Base-by-base conservation (phyloP, 2,888 invertebrate species). In the Spatulosminthurus flaviceps region DNA sequence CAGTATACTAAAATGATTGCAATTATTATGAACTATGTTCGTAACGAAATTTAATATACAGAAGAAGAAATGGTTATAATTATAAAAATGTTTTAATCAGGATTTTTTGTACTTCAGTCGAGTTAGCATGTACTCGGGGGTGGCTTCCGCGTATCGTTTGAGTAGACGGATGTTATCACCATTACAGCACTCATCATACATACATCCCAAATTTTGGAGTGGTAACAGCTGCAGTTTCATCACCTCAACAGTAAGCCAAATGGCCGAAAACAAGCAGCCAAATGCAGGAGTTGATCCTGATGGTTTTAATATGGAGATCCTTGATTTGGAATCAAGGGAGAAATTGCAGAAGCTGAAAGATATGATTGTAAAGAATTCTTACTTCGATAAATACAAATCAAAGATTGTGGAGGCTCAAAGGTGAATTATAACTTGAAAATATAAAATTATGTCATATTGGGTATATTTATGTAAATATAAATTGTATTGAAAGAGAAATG, bases 311-410 rank as follows among this genome's bases (percentile, higher is more conserved):
- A 28, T 75, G 11, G 79, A 74, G 19, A 73, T 64, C 19, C 29
- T 81, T 26, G 78, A 79, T 26, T 16, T 67, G 13, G 77, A 78
- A 16, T 60, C 76, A 16, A 80, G 79, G 26, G 67, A 80, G 29
- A 79, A 81, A 41, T 24, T 81, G 7, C 22, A 64, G 13, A 42
- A 73, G 16, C 66, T 81, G 21, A 80, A 79, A 28, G 64, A 80
- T 19, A 24, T 72, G 19, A 43, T 81, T 34, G 64, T 60, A 66
- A 88, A 87, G 4, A 95, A 95, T 88, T 94, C 95, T 0, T 95
- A 92, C 87, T 95, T 90, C 86, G 92, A 92, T 22, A 95, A 95
- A 86, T 95, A 95, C 88, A 92, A 94, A 0, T 88, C 90, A 0
- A 94, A 94, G 87, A 93, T 95, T 82, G 91, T 93, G 0, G 89